Evolutionary conservation across 2,888 invertebrate genomes (phyloP), one percentile per base, ranked within the genome.

Genomic region (Tetranychus truncatus): DNA sequence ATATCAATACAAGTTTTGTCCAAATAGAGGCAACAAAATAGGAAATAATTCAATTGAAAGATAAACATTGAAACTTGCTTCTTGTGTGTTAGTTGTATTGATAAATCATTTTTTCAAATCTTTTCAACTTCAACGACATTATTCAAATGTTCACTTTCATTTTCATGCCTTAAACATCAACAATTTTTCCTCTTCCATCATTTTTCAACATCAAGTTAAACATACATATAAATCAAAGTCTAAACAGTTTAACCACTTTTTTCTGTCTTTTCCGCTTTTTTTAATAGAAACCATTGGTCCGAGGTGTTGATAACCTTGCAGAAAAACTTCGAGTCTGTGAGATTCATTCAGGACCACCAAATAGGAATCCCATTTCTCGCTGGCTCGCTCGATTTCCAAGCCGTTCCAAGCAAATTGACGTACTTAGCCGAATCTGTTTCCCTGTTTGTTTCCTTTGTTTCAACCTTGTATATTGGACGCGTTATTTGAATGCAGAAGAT

Each of bases 341-440:
- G 73, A 75, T 75, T 55, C 75, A 75, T 21, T 67, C 67, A 6
- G 45, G 21, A 69, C 74, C 74, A 20, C 69, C 5, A 18, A n/a
- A 67, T n/a, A 85, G 80, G 78, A 91, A 91, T 86, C 92, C 92
- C 87, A 93, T 93, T 86, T 88, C 90, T 82, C 89, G 91, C 81
- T 94, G 94, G 82, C 78, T 82, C 84, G 90, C 91, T 84, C 93
- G 93, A 87, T 94, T 95, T 86, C 94, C 94, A 77, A 93, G 92
- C 80, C 87, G 91, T 83, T 93, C 93, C 85, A 95, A 95, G 88
- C 87, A 94, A 84, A 95, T 95, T 84, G 95, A 95, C 85, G 95
- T 95, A 86, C 92, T 95, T 83, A 93, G 94, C 77, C 88, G 94
- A 84, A 93, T 94, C 85, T 91, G 91, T 80, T 94, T 94, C 86